Conservation (phyloP, 2,113 vertebrate genomes). For the Rhinolophus sinicus region DNA sequence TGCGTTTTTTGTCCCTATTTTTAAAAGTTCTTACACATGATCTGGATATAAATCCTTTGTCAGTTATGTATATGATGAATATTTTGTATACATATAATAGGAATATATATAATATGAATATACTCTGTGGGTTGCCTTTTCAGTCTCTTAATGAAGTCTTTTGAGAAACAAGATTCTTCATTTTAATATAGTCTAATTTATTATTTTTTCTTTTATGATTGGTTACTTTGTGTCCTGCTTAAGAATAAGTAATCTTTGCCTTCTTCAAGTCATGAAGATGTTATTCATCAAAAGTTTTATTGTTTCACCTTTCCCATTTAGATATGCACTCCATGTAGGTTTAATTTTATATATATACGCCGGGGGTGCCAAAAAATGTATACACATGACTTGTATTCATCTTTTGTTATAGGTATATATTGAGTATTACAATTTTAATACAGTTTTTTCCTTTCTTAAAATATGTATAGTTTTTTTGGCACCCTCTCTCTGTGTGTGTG, state of each 20-base stretch:
- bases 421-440: too few relatives aligned
- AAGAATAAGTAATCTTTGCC: background rate
- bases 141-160: background rate
- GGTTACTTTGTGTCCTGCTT: background rate
- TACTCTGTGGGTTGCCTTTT: background rate
- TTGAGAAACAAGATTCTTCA: background rate
- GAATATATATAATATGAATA: background rate
- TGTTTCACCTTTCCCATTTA: background rate
- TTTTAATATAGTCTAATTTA: background rate
- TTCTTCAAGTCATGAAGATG: background rate
- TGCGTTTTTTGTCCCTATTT: background rate
- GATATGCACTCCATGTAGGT: background rate
- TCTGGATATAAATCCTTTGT: background rate
- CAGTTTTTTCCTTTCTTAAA: too few relatives aligned
- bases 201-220: background rate
- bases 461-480: too few relatives aligned
- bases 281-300: background rate
- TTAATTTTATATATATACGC: background rate
- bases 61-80: background rate
- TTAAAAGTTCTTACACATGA: background rate
- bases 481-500: too few relatives aligned
- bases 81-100: background rate
- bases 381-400: too few relatives aligned
- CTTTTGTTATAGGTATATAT: too few relatives aligned
- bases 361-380: too few relatives aligned